Evolutionary conservation across 2,888 invertebrate species (phyloP), one percentile per base, ranked within the genome.

Genomic region (Brachypterus glaber): DNA sequence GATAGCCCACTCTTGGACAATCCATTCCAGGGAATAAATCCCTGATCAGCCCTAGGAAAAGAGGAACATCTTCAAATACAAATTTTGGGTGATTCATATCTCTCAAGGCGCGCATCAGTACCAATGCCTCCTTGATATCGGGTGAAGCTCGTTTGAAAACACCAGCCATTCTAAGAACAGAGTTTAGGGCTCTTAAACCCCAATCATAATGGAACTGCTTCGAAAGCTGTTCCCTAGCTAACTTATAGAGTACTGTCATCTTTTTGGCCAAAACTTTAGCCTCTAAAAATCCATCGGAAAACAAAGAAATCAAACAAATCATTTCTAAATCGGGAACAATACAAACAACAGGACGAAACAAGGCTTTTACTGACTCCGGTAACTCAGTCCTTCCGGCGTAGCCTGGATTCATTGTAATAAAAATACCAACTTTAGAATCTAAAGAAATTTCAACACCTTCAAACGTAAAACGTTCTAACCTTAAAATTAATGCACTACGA

Each of bases 81-180:
- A 93, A 91, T 65, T 93, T 93, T 0, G 93, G 91, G 51, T 88
- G 74, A 65, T 92, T 93, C 87, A 91, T 90, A 57, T 92, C 92
- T 51, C 88, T 74, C 24, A 93, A 69, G 2, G 92, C 91, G 53
- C 90, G 73, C 90, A 93, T 91, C 13, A 93, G 70, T 3, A 93
- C 86, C 52, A 90, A 75, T 47, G 85, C 80, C 70, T 93, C 93
- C 12, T 83, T 76, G 2, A 91, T 71, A 42, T 85, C 82, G 3
- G 78, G 77, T 1, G 85, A 80, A 40, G 78, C 79, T 37, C 89
- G 70, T 53, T 88, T 84, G 58, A 92, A 70, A 18, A 87, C 84
- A 9, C 91, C 91, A 2, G 92, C 91, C 88, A 91, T 91, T 17
- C 90, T 77, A 12, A 93, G 68, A 2, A 92, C 90, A 0, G 91